Evolutionary conservation across 2,888 invertebrate species (phyloP).

Genomic region (Nyleta sp.): DNA sequence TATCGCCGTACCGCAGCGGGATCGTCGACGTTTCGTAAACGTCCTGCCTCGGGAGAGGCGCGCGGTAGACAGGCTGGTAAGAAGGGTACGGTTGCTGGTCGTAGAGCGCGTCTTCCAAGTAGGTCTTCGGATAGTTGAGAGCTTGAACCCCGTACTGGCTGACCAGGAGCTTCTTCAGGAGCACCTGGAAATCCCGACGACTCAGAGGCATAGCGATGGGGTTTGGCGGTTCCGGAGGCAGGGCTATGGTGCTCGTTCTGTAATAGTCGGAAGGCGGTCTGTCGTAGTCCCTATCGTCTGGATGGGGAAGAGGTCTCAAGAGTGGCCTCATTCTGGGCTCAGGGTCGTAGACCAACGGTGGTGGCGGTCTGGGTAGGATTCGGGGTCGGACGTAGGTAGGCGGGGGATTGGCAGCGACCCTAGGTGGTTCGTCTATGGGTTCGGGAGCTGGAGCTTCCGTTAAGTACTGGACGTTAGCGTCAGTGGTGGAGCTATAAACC

Average conservation of each 20-base stretch:
- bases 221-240: conserved; percentile 83
- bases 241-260: conserved; percentile 69
- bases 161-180: conserved; percentile 86
- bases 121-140: conserved; percentile 77
- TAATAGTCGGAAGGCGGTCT: conserved; percentile 72
- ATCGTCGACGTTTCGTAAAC: conserved; percentile 62
- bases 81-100: conserved; percentile 80
- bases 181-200: conserved; percentile 87
- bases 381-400: conserved; percentile 71
- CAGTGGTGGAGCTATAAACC: conserved; percentile 73
- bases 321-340: conserved; percentile 70
- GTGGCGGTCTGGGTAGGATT: conserved; percentile 69
- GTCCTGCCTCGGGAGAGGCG: conserved; percentile 73
- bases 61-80: conserved; percentile 81
- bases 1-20: conserved; percentile 74
- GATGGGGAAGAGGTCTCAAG: conserved; percentile 69
- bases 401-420: conserved; percentile 69
- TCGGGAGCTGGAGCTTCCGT: conserved; percentile 74
- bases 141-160: conserved; percentile 84
- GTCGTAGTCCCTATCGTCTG: conserved; percentile 65
- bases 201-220: conserved; percentile 88
- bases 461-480: conserved; percentile 76
- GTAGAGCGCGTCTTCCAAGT: conserved; percentile 79
- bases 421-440: conserved; percentile 70
- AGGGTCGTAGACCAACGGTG: conserved; percentile 56